A percentile compares a stretch with the other conserved stretches of the same genome.
Conservation (phyloP, 2,113 vertebrate species). For the Anarhynchus alexandrinus region DNA sequence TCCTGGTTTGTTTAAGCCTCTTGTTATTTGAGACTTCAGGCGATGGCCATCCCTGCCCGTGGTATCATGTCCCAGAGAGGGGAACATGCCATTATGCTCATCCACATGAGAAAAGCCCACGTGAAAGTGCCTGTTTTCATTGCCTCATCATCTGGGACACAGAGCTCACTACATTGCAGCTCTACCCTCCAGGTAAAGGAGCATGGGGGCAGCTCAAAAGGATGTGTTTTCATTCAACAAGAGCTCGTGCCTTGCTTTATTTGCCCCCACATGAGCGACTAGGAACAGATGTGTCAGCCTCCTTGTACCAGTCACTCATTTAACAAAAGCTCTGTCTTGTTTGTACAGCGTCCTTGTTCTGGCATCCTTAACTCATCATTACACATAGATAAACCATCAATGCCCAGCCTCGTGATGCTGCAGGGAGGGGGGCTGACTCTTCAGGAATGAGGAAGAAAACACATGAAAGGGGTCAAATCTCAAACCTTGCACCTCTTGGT, state of each 20-base stretch:
- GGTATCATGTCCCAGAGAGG: neutral
- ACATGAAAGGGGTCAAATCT: neutral
- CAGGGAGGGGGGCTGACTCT: neutral
- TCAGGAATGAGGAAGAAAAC: neutral
- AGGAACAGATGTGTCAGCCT: neutral
- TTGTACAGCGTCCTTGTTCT: neutral
- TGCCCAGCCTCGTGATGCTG: neutral
- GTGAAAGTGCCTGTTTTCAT: neutral
- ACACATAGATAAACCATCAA: neutral
- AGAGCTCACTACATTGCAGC: neutral
- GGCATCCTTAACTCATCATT: neutral
- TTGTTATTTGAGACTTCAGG: neutral
- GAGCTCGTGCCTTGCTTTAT: neutral
- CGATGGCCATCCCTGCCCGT: accelerated
- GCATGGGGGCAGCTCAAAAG: neutral
- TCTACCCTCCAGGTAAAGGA: neutral
- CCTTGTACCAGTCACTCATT: conserved; percentile 32
- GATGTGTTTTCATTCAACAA: neutral
- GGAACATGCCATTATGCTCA: neutral
- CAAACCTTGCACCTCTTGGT: neutral
- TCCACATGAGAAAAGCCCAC: accelerated
- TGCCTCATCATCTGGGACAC: neutral
- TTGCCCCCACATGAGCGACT: neutral
- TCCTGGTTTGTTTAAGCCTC: neutral
- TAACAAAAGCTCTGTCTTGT: neutral